A percentile compares a stretch with the other conserved stretches of the same genome.
These are phyloP conservation scores for Poecilia gillii DNA, from an alignment of 2,797 vertebrate genomes.

Conservation along the genomic window DNA sequence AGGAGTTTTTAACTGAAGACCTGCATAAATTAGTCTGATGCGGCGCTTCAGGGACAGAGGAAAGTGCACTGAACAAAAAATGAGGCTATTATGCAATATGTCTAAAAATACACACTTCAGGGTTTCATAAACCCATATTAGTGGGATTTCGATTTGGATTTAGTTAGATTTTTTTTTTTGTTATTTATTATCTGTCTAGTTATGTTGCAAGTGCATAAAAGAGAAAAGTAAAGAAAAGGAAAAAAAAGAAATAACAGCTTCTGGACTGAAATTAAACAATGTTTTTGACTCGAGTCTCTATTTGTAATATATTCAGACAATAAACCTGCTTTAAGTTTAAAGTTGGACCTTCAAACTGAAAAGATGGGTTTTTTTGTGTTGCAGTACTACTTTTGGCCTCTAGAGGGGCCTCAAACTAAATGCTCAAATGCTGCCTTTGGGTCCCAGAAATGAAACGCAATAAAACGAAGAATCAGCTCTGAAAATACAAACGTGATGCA, in stretches of 20 bases:
- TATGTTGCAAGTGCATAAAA: background rate
- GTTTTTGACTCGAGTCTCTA: background rate
- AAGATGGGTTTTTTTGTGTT: constrained; percentile 11
- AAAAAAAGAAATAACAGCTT: background rate
- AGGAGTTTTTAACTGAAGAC: background rate
- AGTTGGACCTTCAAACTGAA: constrained; percentile 2
- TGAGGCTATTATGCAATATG: background rate
- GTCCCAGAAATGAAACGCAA: background rate
- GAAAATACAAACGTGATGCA: background rate
- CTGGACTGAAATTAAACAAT: background rate
- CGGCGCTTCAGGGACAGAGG: background rate
- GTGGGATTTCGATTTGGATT: background rate
- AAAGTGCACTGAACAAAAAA: background rate
- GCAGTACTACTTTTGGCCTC: constrained; percentile 43
- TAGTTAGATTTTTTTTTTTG: background rate
- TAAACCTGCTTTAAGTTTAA: constrained; percentile 5
- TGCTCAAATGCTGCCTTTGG: background rate
- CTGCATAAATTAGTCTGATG: background rate
- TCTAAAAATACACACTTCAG: background rate
- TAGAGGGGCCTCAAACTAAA: constrained; percentile 54
- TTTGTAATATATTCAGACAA: background rate
- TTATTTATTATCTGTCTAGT: background rate
- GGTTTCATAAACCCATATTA: background rate
- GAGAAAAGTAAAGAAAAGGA: background rate
- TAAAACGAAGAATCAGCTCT: background rate